Evolutionary conservation across 2,888 invertebrate genomes (phyloP).

Genomic region (Andricus curvator): DNA sequence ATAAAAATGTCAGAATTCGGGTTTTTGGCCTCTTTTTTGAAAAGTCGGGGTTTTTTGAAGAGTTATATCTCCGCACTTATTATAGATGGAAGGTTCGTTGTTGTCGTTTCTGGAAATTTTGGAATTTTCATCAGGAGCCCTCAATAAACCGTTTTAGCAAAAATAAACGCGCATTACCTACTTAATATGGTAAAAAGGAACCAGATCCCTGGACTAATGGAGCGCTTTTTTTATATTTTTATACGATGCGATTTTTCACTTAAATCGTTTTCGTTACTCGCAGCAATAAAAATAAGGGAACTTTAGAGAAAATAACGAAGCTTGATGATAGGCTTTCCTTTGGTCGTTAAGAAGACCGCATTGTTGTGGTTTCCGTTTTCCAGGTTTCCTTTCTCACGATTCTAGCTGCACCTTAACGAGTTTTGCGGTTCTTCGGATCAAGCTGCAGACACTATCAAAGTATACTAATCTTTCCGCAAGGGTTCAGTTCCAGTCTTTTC

Average conservation of each 20-base stretch:
- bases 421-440: conserved; percentile 9
- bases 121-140: too few species aligned
- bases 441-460: not conserved
- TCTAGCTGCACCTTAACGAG: conserved; percentile 10
- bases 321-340: not conserved
- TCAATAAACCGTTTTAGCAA: too few species aligned
- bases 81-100: too few species aligned
- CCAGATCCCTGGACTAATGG: too few species aligned
- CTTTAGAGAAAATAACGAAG: conserved; percentile 9
- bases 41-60: too few species aligned
- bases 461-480: not conserved
- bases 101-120: too few species aligned
- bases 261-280: not conserved
- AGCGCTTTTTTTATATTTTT: too few species aligned
- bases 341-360: conserved; percentile 1
- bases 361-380: conserved; percentile 21
- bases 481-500: not conserved
- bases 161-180: too few species aligned
- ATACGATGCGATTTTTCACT: not conserved
- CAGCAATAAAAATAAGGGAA: not conserved
- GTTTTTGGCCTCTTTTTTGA: too few species aligned
- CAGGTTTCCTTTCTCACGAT: conserved; percentile 13
- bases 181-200: too few species aligned
- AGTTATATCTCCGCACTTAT: too few species aligned
- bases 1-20: too few species aligned